Percentiles rank a stretch among this genome's conserved stretches.
Conservation (phyloP, 2,797 vertebrate genomes). For the Pogonophryne albipinna region DNA sequence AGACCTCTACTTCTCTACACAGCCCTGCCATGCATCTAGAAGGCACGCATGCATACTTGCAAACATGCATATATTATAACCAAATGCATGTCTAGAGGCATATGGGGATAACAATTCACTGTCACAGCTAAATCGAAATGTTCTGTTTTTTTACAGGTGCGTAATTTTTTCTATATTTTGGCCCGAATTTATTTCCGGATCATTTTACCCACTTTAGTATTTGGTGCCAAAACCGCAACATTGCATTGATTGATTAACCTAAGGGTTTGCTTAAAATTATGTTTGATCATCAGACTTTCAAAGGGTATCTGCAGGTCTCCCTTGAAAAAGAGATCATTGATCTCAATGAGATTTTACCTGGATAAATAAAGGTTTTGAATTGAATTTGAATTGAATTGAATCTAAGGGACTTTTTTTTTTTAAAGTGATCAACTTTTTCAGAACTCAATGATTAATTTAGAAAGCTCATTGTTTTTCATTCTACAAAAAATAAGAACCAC, state of each 20-base stretch:
- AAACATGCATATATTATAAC: slow-evolving; percentile 5
- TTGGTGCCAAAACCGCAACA: background rate
- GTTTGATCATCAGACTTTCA: background rate
- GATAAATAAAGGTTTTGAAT: too few relatives aligned
- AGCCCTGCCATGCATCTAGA: slow-evolving; percentile 49
- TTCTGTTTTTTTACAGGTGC: too few relatives aligned
- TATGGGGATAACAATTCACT: background rate
- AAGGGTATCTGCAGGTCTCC: too few relatives aligned
- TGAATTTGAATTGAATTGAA: too few relatives aligned
- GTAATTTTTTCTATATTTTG: background rate
- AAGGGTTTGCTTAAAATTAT: too few relatives aligned
- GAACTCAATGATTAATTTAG: background rate
- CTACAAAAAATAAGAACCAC: too few relatives aligned
- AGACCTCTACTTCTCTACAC: slow-evolving; percentile 22
- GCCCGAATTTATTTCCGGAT: background rate
- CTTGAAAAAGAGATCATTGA: too few relatives aligned
- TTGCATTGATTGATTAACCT: too few relatives aligned
- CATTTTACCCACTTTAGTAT: background rate
- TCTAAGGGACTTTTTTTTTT: background rate
- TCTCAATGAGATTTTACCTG: too few relatives aligned
- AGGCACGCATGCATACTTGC: slow-evolving; percentile 16
- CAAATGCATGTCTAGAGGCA: slow-evolving; percentile 8
- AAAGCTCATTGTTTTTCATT: background rate
- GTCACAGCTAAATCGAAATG: background rate
- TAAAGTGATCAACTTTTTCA: background rate